Base-by-base conservation (phyloP, 2,797 vertebrate species). In the Xenentodon cancila region DNA sequence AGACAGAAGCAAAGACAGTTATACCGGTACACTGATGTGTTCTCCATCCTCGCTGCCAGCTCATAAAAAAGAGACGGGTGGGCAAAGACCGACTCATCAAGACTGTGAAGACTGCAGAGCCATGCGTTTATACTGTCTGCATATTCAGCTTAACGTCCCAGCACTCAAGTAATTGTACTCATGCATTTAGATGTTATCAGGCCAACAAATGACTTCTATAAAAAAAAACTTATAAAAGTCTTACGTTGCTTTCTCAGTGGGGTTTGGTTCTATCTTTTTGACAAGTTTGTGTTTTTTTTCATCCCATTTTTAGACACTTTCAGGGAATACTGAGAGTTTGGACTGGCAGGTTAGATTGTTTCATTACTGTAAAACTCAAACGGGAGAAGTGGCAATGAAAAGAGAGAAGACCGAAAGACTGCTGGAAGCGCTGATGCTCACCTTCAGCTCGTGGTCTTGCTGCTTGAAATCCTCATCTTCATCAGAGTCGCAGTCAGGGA, bases 391-490 rank as follows among this genome's bases (percentile, higher is more conserved):
- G 12, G 13, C 37, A 40, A 16, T 15, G 37, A 15, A 40, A 40
- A 40, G 12, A 40, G 37, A 40, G 34, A 17, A 40, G 34, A 37
- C 30, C 18, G 15, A 40, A 15, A 46, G 16, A 47, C 0, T 0
- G 11, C 13, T 40, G 37, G 40, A 15, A 16, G 15, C 42, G 55
- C 80, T 62, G 19, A 1, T 25, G 51, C 86, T 81, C 75, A 98
- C 97, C 94, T 98, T 98, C 54, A 98, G 89, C 45, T 95, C 94
- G 42, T 90, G 94, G 84, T 98, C 97, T 80, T 98, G 97, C 81
- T 94, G 94, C 84, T 98, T 98, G 77, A 98, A 98, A 3, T 98
- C 97, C n/a, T 98, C 97, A 7, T 98, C 97, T 68, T 98, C 96
- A 0, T 98, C 97, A 0, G 97, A 97, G 89, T 98, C 97, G 15